These are phyloP conservation scores for Melanerpes formicivorus DNA, from an alignment of 2,113 vertebrate species.

Conservation along the genomic window DNA sequence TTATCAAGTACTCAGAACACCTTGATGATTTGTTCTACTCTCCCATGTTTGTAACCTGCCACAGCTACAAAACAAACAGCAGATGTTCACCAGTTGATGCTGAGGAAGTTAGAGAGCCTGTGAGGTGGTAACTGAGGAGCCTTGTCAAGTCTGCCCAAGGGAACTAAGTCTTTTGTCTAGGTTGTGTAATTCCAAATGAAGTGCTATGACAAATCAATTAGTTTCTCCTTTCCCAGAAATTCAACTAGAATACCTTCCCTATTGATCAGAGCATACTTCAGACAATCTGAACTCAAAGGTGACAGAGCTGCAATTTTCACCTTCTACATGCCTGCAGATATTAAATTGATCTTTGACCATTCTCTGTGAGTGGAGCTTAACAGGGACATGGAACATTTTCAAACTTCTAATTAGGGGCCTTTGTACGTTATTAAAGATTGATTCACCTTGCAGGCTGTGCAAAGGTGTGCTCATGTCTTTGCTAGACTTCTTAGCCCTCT, in stretches of 20 bases:
- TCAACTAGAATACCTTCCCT: neutral
- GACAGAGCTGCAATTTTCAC: neutral
- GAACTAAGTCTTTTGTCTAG: neutral
- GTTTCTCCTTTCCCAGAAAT: neutral
- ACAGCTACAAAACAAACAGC: neutral
- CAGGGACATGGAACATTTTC: neutral
- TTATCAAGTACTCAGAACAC: neutral
- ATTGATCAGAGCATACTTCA: neutral
- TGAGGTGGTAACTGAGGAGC: neutral
- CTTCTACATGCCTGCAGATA: neutral
- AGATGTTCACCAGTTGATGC: neutral
- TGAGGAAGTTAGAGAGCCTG: neutral
- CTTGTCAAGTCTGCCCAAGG: neutral
- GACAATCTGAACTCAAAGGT: neutral
- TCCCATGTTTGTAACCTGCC: neutral
- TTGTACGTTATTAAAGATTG: neutral
- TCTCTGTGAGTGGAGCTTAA: neutral
- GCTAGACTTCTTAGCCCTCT: neutral
- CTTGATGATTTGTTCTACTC: neutral
- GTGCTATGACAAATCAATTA: neutral
- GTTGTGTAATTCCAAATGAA: neutral
- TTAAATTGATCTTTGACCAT: neutral
- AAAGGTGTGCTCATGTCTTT: neutral
- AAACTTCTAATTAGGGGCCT: neutral
- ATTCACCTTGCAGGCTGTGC: neutral